phyloP scores from a whole-genome alignment of 2,888 invertebrate genomes.

The Odontocolon sp. region DNA sequence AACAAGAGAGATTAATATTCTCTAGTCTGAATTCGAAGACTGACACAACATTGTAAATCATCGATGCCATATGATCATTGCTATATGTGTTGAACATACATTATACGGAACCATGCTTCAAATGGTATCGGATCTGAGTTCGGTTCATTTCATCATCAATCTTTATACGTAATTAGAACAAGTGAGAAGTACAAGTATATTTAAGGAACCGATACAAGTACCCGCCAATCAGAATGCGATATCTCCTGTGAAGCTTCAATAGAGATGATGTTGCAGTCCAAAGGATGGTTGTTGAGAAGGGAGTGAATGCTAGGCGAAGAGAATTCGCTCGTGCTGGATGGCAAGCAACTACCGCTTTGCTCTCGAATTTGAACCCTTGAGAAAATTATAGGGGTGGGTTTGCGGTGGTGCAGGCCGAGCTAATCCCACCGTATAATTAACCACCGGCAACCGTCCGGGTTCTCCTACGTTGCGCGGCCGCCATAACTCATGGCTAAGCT shows the following conservation, averaged over 20 bases:
- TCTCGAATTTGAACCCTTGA: slow-evolving; percentile 75
- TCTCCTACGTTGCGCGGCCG: slow-evolving; percentile 61
- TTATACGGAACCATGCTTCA: too few relatives aligned
- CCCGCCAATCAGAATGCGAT: slow-evolving; percentile 63
- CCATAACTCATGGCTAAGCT: slow-evolving; percentile 77
- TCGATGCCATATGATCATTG: too few relatives aligned
- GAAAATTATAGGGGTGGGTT: slow-evolving; percentile 78
- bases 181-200: slow-evolving; percentile 6
- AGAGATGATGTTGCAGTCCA: neutral
- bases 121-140: neutral
- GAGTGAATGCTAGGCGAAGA: slow-evolving; percentile 32
- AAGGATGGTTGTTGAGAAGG: slow-evolving; percentile 15
- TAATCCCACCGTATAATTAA: slow-evolving; percentile 80
- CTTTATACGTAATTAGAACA: neutral
- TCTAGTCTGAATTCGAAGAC: too few relatives aligned
- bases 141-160: neutral
- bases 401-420: slow-evolving; percentile 71
- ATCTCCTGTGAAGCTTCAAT: slow-evolving; percentile 60
- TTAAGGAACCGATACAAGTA: slow-evolving; percentile 51
- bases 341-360: slow-evolving; percentile 63
- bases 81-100: too few relatives aligned
- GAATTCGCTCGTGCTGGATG: slow-evolving; percentile 57
- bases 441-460: slow-evolving; percentile 74
- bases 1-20: too few relatives aligned
- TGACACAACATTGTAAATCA: too few relatives aligned